phyloP scores from a whole-genome alignment of 2,888 invertebrate species.

The Dasypolia templi region DNA sequence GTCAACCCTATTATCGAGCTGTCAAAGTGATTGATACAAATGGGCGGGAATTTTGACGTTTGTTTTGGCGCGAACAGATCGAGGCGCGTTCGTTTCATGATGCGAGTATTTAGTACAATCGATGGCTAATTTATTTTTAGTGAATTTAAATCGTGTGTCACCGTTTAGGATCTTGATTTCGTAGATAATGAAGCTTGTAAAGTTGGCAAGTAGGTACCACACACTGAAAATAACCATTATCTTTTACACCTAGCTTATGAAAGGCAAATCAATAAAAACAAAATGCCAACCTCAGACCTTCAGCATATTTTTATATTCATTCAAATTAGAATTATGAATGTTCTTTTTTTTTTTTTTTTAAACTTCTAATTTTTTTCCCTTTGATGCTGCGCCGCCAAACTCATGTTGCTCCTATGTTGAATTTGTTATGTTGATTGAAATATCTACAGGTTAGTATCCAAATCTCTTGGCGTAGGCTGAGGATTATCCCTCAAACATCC shows the following conservation, averaged over 20 bases:
- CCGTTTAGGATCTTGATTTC: constrained; percentile 17
- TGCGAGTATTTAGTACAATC: constrained; percentile 55
- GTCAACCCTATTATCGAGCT: constrained; percentile 59
- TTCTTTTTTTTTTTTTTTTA: no score
- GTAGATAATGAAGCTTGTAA: neutral
- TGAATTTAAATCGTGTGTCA: constrained; percentile 37
- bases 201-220: neutral
- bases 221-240: neutral
- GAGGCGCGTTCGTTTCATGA: constrained; percentile 59
- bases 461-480: no score
- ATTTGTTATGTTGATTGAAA: no score
- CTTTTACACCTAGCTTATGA: neutral
- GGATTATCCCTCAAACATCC: no score
- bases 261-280: neutral
- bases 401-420: no score
- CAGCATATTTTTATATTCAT: no score
- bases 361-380: no score
- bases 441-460: no score
- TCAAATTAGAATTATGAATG: no score
- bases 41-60: constrained; percentile 79
- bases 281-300: no score
- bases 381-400: no score
- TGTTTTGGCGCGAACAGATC: constrained; percentile 75
- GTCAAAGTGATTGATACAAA: constrained; percentile 80
- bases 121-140: constrained; percentile 49